Base-by-base conservation (phyloP, 2,113 vertebrate genomes). In the Caretta caretta region DNA sequence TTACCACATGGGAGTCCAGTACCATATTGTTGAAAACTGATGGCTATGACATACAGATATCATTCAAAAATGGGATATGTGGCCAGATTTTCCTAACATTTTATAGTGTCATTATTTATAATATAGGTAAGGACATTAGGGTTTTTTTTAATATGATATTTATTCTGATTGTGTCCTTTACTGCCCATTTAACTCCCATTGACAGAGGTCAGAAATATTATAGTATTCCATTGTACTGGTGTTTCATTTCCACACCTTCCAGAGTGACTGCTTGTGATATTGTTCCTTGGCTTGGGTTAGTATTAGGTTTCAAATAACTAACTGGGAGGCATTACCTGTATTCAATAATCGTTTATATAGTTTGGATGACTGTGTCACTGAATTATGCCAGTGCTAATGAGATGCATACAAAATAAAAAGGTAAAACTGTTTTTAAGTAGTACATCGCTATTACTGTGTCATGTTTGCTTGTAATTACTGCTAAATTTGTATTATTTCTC, bases 401-500 rank as follows among this genome's bases (percentile, higher is more conserved):
- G n/a, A 2, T 51, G 90, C 10, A 51, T 31, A 72, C 72, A 92
- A 80, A 6, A 83, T 76, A 22, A 20, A 94, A 82, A 75, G 7
- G 9, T 3, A 86, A 92, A 93, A 83, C 89, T 31, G 6, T 29
- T 20, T 49, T 8, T 59, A 25, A 88, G 42, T 51, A 35, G 12
- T 6, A 80, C 82, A 92, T 89, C 92, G 27, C 53, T 82, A 62
- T 84, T 86, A 54, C 46, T 49, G 48, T 88, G 38, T 56, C 29
- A 56, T 81, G 25, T 51, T 10, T 87, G 50, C 2, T n/a, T 91
- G 17, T 50, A 46, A 3, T 48, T 96, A 4, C 12, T 84, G n/a
- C 80, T 27, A 89, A 80, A 84, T 80, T 91, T 38, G 14, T 88
- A 62, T 90, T 91, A 84, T 82, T 93, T 94, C 49, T 84, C 25